A percentile compares a stretch with the other conserved stretches of the same genome.
phyloP scores from a whole-genome alignment of 1,140 invertebrate genomes.

The Drosophila kikkawai region DNA sequence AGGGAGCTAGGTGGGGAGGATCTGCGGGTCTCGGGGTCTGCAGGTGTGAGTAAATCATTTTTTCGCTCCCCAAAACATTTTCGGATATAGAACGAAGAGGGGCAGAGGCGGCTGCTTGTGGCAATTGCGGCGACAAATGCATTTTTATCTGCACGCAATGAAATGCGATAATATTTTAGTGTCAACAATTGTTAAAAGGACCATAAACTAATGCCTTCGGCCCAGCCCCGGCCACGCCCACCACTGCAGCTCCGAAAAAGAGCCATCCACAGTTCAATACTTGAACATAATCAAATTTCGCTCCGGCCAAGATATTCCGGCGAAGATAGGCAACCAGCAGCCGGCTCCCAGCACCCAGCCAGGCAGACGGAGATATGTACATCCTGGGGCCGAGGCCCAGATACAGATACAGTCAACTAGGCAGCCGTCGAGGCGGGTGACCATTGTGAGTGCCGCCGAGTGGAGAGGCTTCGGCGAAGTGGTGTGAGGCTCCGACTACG shows the following conservation, averaged over 20 bases:
- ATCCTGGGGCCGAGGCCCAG: conserved; percentile 27
- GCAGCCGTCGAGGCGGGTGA: conserved; percentile 76
- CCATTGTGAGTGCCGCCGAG: conserved; percentile 65
- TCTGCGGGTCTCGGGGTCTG: conserved; percentile 3
- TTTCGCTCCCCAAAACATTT: conserved; percentile 24
- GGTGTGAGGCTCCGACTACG: conserved; percentile 13
- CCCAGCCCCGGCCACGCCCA: conserved; percentile 30
- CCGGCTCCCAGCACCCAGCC: conserved; percentile 14
- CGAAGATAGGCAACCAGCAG: conserved; percentile 53
- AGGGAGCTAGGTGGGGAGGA: not conserved
- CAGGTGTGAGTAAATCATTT: conserved; percentile 83
- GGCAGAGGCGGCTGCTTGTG: conserved; percentile 48
- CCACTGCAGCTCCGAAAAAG: conserved; percentile 31
- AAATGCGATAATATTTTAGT: conserved; percentile 85
- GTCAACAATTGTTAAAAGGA: conserved; percentile 85
- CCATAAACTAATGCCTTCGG: conserved; percentile 81
- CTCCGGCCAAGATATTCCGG: conserved; percentile 64
- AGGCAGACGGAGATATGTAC: conserved; percentile 36
- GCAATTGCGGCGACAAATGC: conserved; percentile 83
- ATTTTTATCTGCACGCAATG: conserved; percentile 84
- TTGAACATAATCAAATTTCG: conserved; percentile 81
- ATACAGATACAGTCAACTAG: conserved; percentile 79
- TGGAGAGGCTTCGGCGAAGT: conserved; percentile 16
- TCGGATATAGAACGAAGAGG: conserved; percentile 8
- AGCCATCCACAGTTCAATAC: conserved; percentile 77